A percentile compares a stretch with the other conserved stretches of the same genome.
Conservation (phyloP, 2,113 vertebrate species). For the Otocyon megalotis region DNA sequence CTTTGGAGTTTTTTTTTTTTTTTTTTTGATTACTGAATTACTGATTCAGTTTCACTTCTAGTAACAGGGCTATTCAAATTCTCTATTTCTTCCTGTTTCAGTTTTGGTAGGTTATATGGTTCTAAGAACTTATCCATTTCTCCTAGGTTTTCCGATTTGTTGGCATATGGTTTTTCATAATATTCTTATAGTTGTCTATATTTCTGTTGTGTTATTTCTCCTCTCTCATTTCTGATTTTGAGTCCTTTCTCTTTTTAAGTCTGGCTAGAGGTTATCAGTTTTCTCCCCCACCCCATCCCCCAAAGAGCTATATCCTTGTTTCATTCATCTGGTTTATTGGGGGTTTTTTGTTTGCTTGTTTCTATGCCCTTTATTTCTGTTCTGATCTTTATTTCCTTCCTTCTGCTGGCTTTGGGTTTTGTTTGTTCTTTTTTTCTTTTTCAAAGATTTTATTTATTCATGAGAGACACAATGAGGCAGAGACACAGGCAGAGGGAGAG, state of each 20-base stretch:
- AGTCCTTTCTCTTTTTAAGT: background rate
- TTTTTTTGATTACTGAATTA: background rate
- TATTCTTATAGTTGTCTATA: background rate
- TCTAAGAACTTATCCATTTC: background rate
- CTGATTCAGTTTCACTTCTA: background rate
- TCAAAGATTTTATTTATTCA: no score
- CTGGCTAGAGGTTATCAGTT: background rate
- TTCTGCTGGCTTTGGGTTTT: background rate
- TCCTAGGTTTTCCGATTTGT: background rate
- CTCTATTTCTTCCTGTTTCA: background rate
- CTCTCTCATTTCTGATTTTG: background rate
- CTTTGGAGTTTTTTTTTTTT: background rate
- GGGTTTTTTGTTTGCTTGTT: background rate
- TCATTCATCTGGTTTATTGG: background rate
- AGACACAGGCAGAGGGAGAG: no score
- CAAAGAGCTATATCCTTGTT: background rate
- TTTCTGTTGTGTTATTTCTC: background rate
- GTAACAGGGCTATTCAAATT: background rate
- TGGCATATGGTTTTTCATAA: background rate
- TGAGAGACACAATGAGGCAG: no score
- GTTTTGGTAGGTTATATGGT: background rate
- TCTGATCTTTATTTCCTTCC: background rate
- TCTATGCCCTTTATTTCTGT: background rate
- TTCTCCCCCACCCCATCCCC: background rate
- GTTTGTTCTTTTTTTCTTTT: background rate